These are phyloP conservation scores for Bujurquina vittata DNA, from an alignment of 2,113 vertebrate species.

Conservation along the genomic window DNA sequence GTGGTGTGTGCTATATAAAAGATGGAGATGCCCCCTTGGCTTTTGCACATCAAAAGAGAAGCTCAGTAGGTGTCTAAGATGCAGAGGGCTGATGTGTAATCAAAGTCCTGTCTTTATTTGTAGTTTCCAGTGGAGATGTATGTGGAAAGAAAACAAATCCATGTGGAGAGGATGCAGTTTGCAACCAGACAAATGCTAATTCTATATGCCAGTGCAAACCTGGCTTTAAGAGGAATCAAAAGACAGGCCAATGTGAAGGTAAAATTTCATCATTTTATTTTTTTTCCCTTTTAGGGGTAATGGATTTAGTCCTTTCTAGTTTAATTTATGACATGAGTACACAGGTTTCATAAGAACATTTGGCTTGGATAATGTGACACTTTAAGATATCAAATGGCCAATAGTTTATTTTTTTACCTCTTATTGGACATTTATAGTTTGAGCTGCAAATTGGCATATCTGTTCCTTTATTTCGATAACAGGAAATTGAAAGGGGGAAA, in stretches of 20 bases:
- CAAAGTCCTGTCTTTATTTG: constrained; percentile 68
- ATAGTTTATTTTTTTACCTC: neutral
- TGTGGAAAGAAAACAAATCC: constrained; percentile 91
- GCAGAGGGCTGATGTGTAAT: constrained; percentile 44
- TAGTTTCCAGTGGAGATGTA: constrained; percentile 86
- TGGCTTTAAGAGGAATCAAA: constrained; percentile 92
- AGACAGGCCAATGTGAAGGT: constrained; percentile 93
- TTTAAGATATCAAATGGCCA: neutral
- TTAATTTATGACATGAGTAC: too few species aligned
- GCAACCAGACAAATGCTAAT: constrained; percentile 90
- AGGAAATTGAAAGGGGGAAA: neutral
- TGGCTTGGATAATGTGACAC: neutral
- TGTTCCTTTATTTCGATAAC: neutral
- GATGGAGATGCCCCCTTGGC: constrained; percentile 43
- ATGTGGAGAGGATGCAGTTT: constrained; percentile 93
- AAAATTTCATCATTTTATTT: constrained; percentile 19
- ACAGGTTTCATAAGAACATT: neutral
- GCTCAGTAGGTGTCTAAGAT: constrained; percentile 58
- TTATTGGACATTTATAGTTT: neutral
- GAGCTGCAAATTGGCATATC: neutral
- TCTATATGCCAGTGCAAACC: constrained; percentile 91
- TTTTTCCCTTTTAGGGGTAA: neutral
- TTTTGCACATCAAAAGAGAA: constrained; percentile 64
- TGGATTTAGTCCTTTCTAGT: neutral
- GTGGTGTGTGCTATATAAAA: constrained; percentile 40